A percentile compares a stretch with the other conserved stretches of the same genome.
Conservation (phyloP, 2,888 invertebrate genomes). For the Latheticus oryzae region DNA sequence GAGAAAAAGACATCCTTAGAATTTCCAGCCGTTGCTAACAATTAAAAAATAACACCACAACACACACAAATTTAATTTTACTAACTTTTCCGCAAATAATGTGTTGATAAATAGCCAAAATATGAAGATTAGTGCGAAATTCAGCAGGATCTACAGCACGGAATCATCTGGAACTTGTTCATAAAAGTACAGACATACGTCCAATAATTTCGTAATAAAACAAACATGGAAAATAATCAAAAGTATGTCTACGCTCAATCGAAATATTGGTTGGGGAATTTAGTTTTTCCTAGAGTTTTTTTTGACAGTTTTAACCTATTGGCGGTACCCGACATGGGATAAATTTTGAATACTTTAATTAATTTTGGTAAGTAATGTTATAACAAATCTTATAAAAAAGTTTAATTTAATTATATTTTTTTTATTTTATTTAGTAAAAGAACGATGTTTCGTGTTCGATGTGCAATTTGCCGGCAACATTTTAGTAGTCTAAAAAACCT, state of each 20-base stretch:
- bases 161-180: constrained; percentile 40
- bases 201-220: background rate
- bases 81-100: constrained; percentile 9
- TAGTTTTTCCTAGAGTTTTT: background rate
- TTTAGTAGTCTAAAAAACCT: constrained; percentile 49
- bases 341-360: no score
- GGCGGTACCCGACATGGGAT: constrained; percentile 19
- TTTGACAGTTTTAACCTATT: constrained; percentile 21
- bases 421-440: no score
- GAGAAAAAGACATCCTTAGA: constrained; percentile 36
- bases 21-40: constrained; percentile 6
- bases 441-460: constrained; percentile 48
- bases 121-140: constrained; percentile 22
- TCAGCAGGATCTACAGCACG: constrained; percentile 28
- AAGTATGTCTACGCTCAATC: constrained; percentile 1
- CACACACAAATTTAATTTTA: constrained; percentile 10
- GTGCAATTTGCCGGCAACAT: constrained; percentile 49
- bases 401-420: no score
- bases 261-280: background rate
- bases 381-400: no score
- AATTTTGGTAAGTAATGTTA: constrained; percentile 7
- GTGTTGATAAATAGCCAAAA: constrained; percentile 21
- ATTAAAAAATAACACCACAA: background rate
- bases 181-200: constrained; percentile 3
- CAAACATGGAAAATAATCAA: background rate